A percentile compares a stretch with the other conserved stretches of the same genome.
Conservation (phyloP, 1,140 invertebrate genomes). For the Hesperophylax magnus region DNA sequence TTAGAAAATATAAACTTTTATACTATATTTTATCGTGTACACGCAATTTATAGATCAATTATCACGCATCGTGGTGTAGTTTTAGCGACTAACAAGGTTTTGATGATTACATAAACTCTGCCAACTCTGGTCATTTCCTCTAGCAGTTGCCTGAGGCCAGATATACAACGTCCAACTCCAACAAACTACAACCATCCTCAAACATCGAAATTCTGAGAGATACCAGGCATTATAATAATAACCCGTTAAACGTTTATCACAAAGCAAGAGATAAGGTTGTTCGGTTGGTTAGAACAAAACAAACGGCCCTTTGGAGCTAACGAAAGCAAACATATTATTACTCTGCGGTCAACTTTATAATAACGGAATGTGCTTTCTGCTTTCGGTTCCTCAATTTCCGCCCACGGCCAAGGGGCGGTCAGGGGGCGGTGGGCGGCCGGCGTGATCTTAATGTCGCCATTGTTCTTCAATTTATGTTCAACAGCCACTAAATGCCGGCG, state of each 20-base stretch:
- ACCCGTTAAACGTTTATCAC: conserved; percentile 15
- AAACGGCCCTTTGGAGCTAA: not conserved
- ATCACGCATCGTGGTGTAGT: no score
- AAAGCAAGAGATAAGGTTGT: conserved; percentile 7
- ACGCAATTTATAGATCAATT: no score
- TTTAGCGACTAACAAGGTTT: no score
- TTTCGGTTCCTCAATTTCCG: conserved; percentile 32
- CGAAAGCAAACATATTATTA: conserved; percentile 17
- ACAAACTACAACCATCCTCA: not conserved
- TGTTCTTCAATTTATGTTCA: conserved; percentile 48
- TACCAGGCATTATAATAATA: conserved; percentile 3
- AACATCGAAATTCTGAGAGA: conserved; percentile 5
- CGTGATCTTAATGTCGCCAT: conserved; percentile 50
- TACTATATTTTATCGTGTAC: no score
- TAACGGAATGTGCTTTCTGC: conserved; percentile 34
- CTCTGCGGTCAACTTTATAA: conserved; percentile 13
- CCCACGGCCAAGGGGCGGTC: conserved; percentile 17
- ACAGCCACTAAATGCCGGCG: conserved; percentile 9
- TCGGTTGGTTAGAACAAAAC: conserved; percentile 9
- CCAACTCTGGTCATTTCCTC: no score
- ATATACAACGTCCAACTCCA: not conserved
- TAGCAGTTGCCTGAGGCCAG: not conserved
- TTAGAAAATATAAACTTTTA: no score
- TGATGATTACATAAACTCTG: no score
- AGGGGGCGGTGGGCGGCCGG: conserved; percentile 28